Percentiles rank a stretch among this genome's conserved stretches.
Conservation (phyloP, 2,797 vertebrate species). For the Rhadinocentrus ornatus region DNA sequence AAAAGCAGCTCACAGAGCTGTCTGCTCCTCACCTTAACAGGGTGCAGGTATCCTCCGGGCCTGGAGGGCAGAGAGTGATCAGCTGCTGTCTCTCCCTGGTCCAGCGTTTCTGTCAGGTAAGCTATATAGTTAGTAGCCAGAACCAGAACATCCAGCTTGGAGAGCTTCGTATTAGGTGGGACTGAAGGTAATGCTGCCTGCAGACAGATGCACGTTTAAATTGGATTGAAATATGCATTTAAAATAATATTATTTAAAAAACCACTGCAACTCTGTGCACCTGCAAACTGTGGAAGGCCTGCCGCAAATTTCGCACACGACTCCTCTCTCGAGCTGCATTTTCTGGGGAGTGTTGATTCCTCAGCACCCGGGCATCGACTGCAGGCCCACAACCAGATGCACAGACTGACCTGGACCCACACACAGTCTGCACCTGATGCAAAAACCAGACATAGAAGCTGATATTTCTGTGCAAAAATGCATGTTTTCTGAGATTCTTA, state of each 20-base stretch:
- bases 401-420: conserved; percentile 35
- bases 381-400: conserved; percentile 23
- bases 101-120: conserved; percentile 85
- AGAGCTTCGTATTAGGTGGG: conserved; percentile 90
- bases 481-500: not conserved
- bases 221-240: not conserved
- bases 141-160: conserved; percentile 89
- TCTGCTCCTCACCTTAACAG: conserved; percentile 84
- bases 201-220: not conserved
- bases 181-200: conserved; percentile 87
- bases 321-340: conserved; percentile 87
- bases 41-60: conserved; percentile 85
- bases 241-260: too few relatives aligned
- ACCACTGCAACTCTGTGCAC: conserved; percentile 26
- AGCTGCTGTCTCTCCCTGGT: conserved; percentile 71
- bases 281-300: conserved; percentile 90
- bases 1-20: not conserved
- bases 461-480: not conserved
- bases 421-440: conserved; percentile 44
- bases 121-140: conserved; percentile 91
- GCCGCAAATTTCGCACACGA: conserved; percentile 85
- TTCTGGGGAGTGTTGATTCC: conserved; percentile 81
- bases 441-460: conserved; percentile 5
- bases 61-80: conserved; percentile 68
- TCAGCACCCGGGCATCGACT: conserved; percentile 33